phyloP scores from a whole-genome alignment of 2,113 vertebrate species.

The Puma concolor region DNA sequence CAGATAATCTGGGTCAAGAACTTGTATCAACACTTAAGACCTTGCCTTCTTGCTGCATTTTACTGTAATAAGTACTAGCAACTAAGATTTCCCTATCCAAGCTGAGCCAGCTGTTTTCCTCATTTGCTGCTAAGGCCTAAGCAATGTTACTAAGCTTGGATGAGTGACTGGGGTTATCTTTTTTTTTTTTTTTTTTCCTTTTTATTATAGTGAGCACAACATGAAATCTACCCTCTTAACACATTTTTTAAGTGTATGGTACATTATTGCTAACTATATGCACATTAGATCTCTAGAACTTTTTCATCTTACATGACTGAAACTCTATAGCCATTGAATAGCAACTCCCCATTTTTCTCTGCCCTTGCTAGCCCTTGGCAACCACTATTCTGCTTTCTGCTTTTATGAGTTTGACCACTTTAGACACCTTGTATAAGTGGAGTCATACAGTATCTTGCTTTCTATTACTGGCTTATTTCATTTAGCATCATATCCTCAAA shows the following conservation, averaged over 20 bases:
- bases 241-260: not conserved
- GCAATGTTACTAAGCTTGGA: not conserved
- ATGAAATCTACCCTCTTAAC: not conserved
- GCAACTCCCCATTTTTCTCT: not conserved
- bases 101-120: not conserved
- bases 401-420: not conserved
- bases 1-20: not conserved
- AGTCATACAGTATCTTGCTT: not conserved
- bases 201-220: not conserved
- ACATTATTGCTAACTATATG: not conserved
- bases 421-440: not conserved
- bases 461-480: not conserved
- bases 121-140: not conserved
- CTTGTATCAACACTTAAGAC: not conserved
- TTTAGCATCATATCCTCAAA: not conserved
- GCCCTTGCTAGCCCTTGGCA: not conserved
- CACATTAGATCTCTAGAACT: not conserved
- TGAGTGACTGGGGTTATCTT: not conserved
- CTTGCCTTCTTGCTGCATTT: not conserved
- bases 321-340: not conserved
- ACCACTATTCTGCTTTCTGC: not conserved
- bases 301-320: not conserved
- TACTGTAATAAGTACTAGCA: not conserved
- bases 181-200: not conserved
- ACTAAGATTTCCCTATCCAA: not conserved